Base-by-base conservation (phyloP, 2,113 vertebrate species). In the Halichoeres trimaculatus region DNA sequence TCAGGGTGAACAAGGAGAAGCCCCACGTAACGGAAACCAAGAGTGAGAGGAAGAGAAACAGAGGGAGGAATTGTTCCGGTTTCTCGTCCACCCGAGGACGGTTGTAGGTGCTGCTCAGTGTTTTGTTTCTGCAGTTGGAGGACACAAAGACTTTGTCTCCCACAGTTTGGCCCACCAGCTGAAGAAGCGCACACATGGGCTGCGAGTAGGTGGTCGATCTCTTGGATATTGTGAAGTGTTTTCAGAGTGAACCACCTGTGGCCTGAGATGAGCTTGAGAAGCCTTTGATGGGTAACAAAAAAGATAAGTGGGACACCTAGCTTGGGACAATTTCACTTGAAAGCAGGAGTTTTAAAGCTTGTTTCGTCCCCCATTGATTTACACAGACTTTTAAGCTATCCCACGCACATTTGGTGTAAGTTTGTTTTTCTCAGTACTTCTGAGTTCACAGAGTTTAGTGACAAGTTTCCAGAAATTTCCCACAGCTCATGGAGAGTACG, bases 271-370 rank as follows among this genome's bases (percentile, higher is more conserved):
- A 89, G 48, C 51, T 11, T 0, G 19, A 34, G 61, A 70, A 36
- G 70, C 74, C 72, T 68, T 47, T 56, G 77, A 70, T 75, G 81
- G 63, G 63, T 52, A 72, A 43, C 16, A 20, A 23, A 50, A 64
- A 66, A 50, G 30, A 60, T 62, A 79, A 84, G 81, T 87, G 68
- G 80, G 71, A 80, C 77, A 73, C 36, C 47, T 2, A 52, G 71
- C 24, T 13, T 10, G 23, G 56, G 78, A 56, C 7, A n/a, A 40
- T 72, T 54, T 41, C 14, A 51, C 43, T 7, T 38, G 26, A 58
- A 65, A 69, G 70, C 2, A 43, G 63, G 60, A 77, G 83, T 62
- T 62, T 24, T 50, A 52, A 48, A 58, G 51, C 22, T 60, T 51
- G 14, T 60, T 60, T n/a, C 2, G 45, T 30, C 57, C 56, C 67